Conservation (phyloP, 2,888 invertebrate genomes). For the Diarsia dahlii region DNA sequence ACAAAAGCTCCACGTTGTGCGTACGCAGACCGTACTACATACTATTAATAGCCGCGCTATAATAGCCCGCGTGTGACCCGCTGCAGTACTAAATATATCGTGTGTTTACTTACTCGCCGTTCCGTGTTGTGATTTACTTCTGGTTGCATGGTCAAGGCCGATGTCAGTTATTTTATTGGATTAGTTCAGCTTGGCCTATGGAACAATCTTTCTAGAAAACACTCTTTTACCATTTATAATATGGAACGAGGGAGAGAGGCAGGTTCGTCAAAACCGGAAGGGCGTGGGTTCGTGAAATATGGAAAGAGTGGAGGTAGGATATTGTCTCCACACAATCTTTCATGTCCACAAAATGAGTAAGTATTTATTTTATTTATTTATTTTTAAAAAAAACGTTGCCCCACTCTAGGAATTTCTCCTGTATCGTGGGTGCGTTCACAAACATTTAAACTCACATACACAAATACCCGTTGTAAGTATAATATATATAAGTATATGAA, state of each 20-base stretch:
- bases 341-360: neutral
- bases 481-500: too few species aligned
- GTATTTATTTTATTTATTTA: too few species aligned
- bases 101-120: constrained; percentile 16
- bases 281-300: too few species aligned
- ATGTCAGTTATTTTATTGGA: neutral
- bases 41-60: constrained; percentile 38
- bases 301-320: too few species aligned
- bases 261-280: too few species aligned
- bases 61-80: constrained; percentile 38
- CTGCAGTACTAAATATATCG: constrained; percentile 21
- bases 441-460: too few species aligned
- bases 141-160: constrained; percentile 21
- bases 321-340: neutral
- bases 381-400: too few species aligned
- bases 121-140: constrained; percentile 36
- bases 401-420: too few species aligned
- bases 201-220: neutral
- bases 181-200: neutral
- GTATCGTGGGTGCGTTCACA: too few species aligned
- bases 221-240: neutral
- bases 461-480: too few species aligned
- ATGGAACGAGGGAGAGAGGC: neutral
- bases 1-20: constrained; percentile 38
- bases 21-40: constrained; percentile 16